Conservation (phyloP, 2,888 invertebrate species). For the Erebia epiphron region DNA sequence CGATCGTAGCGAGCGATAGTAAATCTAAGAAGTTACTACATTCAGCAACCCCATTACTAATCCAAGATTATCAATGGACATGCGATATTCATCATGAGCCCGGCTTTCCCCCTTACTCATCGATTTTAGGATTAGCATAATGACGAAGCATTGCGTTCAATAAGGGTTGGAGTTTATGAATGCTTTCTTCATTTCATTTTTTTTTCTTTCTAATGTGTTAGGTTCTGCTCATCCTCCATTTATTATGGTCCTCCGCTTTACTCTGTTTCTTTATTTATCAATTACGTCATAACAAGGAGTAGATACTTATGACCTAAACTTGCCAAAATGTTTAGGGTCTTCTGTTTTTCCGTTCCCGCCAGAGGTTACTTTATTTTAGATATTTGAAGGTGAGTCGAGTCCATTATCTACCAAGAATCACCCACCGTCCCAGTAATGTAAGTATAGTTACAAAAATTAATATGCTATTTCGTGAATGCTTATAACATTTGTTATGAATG, state of each 20-base stretch:
- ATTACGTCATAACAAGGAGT: no score
- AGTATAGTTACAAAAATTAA: not conserved
- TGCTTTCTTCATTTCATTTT: not conserved
- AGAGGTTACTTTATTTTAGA: no score
- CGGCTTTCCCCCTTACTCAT: constrained; percentile 60
- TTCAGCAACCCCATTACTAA: constrained; percentile 16
- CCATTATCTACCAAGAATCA: no score
- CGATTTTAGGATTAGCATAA: constrained; percentile 48
- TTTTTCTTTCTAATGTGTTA: no score
- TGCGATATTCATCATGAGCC: constrained; percentile 46
- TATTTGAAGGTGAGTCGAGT: no score
- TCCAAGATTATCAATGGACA: constrained; percentile 37
- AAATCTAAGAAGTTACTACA: not conserved
- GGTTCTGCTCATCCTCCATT: no score
- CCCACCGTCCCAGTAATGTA: not conserved
- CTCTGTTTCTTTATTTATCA: no score
- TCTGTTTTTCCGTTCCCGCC: no score
- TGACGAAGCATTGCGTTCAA: not conserved
- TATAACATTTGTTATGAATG: not conserved
- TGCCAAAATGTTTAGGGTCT: no score
- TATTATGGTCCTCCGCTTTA: no score
- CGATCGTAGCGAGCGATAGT: not conserved
- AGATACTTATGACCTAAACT: no score
- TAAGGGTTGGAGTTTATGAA: not conserved
- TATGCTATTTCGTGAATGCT: not conserved